Evolutionary conservation across 2,113 vertebrate species (phyloP), one percentile per base, ranked within the genome.

Genomic region (Apteryx mantelli): DNA sequence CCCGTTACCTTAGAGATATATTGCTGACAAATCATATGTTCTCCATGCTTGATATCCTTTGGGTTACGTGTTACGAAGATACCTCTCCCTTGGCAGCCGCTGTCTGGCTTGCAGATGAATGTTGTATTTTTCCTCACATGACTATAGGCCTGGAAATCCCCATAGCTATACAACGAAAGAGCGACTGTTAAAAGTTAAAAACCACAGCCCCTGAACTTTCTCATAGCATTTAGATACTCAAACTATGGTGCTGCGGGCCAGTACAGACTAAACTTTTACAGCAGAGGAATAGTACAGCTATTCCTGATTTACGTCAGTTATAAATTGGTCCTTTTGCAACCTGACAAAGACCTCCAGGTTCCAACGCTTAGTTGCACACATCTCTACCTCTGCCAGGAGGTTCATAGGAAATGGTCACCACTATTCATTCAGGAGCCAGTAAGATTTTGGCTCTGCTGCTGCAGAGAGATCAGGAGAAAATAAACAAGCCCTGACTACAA

Each of bases 31-130:
- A 98, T 98, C 98, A 98, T 96, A 5, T 91, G 98, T 48, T 98
- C 98, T 19, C 98, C 97, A 0, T 97, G 98, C 63, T 97, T 98
- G 93, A 98, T 98, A 42, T 98, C 98, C 79, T 97, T 97, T 0
- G 97, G 82, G 11, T 96, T 97, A 9, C 92, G 94, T 4, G 98
- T 98, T n/a, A 99, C 94, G 93, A 98, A 98, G 97, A 98, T 98
- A 15, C 98, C 98, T 19, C 84, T 96, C 8, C 98, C 98, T 69
- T 98, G 98, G 88, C 97, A 98, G 95, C 98, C 94, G 1, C 97
- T 98, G 79, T 98, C 98, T 0, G 98, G 98, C 76, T 99, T 99
- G 96, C 98, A 98, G 97, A 99, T 98, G 56, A 98, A 98, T 0
- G 97, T 97, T 50, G 71, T 95, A 81, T 30, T 88, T 81, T 96